Evolutionary conservation across 2,113 vertebrate genomes (phyloP).

Genomic region (Gavia stellata): DNA sequence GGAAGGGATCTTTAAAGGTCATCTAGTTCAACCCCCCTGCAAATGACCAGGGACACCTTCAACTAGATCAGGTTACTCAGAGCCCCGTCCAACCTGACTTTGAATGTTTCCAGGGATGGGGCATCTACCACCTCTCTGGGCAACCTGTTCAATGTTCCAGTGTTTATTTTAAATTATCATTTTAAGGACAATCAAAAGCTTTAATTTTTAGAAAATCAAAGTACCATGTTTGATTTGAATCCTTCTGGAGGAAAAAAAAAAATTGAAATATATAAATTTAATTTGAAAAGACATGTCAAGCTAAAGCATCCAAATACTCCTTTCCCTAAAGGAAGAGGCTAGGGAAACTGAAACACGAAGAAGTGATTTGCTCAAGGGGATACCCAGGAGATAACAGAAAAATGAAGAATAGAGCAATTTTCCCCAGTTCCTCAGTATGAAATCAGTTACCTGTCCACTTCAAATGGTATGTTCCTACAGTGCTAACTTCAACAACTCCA

Average conservation of each 20-base stretch:
- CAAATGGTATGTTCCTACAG: not conserved
- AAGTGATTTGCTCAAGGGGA: not conserved
- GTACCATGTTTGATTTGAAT: not conserved
- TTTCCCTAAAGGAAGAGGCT: not conserved
- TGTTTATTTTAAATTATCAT: not conserved
- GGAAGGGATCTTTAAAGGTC: not conserved
- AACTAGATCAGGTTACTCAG: not conserved
- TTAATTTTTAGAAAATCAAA: not conserved
- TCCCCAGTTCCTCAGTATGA: not conserved
- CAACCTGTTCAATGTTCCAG: not conserved
- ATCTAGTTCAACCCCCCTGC: not conserved
- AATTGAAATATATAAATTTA: not conserved
- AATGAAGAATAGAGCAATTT: not conserved
- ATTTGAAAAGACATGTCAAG: not conserved
- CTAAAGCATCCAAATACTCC: not conserved
- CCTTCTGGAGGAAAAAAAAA: not conserved
- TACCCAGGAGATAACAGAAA: not conserved
- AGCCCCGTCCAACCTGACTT: rapidly evolving
- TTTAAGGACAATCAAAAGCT: not conserved
- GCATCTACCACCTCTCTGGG: rapidly evolving
- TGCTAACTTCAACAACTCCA: not conserved
- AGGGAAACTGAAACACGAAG: not conserved
- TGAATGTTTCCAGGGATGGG: not conserved
- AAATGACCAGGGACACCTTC: not conserved
- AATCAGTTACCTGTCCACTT: not conserved